phyloP scores from a whole-genome alignment of 2,888 invertebrate species.

The Cheilosia pagana region DNA sequence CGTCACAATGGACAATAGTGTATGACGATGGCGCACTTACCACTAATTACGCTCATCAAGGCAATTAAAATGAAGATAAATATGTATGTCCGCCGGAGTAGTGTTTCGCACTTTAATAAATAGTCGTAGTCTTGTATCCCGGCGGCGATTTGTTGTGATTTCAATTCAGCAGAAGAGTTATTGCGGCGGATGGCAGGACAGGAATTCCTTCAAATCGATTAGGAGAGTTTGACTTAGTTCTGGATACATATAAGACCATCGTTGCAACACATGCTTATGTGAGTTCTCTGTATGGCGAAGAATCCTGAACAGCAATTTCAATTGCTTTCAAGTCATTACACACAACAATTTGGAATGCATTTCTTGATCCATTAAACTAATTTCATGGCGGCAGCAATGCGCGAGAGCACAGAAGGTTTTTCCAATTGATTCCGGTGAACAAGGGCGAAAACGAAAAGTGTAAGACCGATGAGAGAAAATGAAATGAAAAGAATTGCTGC shows the following conservation, averaged over 20 bases:
- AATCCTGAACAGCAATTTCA: conserved; percentile 63
- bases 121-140: not conserved
- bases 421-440: conserved; percentile 16
- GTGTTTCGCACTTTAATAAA: conserved; percentile 72
- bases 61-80: conserved; percentile 74
- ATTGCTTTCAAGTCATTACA: conserved; percentile 74
- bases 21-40: conserved; percentile 68
- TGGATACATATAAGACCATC: not conserved
- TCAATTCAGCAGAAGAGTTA: conserved; percentile 44
- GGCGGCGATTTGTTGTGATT: conserved; percentile 49
- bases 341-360: conserved; percentile 73
- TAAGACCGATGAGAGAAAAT: conserved; percentile 1
- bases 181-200: conserved; percentile 11
- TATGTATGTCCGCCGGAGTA: conserved; percentile 58
- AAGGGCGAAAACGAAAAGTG: conserved; percentile 35
- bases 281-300: conserved; percentile 14
- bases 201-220: conserved; percentile 71
- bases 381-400: conserved; percentile 43
- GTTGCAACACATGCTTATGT: conserved; percentile 25
- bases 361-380: conserved; percentile 74
- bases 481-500: not conserved
- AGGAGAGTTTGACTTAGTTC: conserved; percentile 48
- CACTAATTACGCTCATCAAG: conserved; percentile 73
- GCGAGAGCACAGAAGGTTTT: conserved; percentile 52
- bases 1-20: conserved; percentile 57